Conservation (phyloP, 2,888 invertebrate genomes). For the Clitarchus hookeri region DNA sequence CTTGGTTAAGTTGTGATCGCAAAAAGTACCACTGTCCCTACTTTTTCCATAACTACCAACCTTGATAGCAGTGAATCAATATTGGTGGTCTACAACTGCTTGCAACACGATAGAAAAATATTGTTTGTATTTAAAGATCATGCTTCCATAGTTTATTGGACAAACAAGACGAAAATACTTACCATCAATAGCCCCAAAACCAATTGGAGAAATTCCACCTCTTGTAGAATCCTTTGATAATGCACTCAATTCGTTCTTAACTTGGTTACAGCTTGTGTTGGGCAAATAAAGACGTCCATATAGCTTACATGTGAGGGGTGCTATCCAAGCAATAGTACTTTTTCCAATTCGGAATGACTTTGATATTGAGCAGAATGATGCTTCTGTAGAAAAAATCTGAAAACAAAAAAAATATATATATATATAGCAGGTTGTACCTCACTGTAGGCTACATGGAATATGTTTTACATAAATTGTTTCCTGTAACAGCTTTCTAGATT, state of each 20-base stretch:
- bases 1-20: not conserved
- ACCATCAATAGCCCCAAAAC: not conserved
- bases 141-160: not conserved
- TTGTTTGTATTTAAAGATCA: no score
- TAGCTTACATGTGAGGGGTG: not conserved
- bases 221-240: not conserved
- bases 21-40: not conserved
- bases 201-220: not conserved
- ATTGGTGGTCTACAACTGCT: not conserved
- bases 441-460: not conserved
- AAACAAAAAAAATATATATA: not conserved
- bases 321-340: not conserved
- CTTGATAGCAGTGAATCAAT: not conserved
- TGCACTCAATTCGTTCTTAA: not conserved
- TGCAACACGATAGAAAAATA: not conserved
- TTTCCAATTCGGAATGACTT: not conserved
- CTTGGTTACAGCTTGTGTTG: not conserved
- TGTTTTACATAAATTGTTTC: not conserved
- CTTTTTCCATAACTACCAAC: not conserved
- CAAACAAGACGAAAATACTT: not conserved
- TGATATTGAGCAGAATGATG: not conserved
- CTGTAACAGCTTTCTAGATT: no score
- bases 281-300: not conserved
- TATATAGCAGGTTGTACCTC: not conserved
- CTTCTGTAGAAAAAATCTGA: not conserved